Evolutionary conservation across 2,113 vertebrate genomes (phyloP).

Genomic region (Carlito syrichta): DNA sequence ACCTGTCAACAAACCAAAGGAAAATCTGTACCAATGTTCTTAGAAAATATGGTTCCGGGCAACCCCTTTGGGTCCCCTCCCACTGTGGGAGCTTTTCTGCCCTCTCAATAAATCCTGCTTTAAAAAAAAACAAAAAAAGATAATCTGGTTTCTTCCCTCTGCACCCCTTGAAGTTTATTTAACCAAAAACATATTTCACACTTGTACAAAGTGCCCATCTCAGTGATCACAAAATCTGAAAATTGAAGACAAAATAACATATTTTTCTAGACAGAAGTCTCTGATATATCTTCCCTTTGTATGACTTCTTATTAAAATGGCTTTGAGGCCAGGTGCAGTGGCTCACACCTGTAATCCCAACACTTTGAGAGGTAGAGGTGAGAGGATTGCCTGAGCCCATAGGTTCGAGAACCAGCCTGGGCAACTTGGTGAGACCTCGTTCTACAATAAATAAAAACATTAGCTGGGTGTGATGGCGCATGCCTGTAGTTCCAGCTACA

Average conservation of each 20-base stretch:
- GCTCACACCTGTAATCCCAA: not conserved
- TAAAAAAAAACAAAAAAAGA: no score
- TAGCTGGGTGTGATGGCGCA: not conserved
- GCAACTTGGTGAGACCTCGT: not conserved
- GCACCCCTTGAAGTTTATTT: not conserved
- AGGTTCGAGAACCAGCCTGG: not conserved
- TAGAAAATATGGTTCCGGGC: not conserved
- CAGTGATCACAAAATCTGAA: not conserved
- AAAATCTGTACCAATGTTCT: not conserved
- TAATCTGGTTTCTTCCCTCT: not conserved
- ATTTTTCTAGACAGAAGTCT: conserved; percentile 3
- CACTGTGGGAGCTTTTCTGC: no score
- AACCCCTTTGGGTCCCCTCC: no score
- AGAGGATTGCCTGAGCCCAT: not conserved
- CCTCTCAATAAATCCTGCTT: no score
- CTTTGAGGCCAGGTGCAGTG: not conserved
- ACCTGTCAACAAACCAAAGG: conserved; percentile 70
- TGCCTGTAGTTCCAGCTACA: no score
- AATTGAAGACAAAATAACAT: conserved; percentile 15
- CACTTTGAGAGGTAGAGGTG: not conserved
- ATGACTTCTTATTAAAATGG: conserved; percentile 6
- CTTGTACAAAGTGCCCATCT: not conserved
- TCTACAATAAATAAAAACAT: not conserved
- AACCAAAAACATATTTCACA: not conserved
- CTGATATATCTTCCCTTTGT: not conserved